Conservation (phyloP, 2,113 vertebrate species). For the Neopipo cinnamomea region DNA sequence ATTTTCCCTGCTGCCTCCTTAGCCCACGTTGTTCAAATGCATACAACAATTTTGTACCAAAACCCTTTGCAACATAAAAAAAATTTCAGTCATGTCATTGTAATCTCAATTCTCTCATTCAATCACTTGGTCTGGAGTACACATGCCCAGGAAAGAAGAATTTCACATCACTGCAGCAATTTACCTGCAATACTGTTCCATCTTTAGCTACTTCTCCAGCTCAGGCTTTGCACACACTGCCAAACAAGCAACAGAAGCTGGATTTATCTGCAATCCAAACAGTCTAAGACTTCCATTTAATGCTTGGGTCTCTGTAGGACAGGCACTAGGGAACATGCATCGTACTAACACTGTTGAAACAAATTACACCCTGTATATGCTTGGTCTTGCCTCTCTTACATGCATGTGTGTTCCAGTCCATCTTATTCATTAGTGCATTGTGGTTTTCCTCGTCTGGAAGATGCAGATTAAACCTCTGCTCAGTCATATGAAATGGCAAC, state of each 20-base stretch:
- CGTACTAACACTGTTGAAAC: background rate
- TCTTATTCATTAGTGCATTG: background rate
- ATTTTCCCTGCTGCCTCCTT: background rate
- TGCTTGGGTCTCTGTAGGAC: accelerated
- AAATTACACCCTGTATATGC: background rate
- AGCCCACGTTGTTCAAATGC: background rate
- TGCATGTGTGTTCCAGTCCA: background rate
- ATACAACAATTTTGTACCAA: background rate
- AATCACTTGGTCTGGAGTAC: background rate
- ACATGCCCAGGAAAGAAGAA: background rate
- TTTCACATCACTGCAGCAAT: background rate
- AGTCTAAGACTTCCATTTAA: background rate
- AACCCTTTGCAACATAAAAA: background rate
- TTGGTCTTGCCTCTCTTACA: background rate
- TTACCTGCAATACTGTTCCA: background rate
- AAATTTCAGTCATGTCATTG: background rate
- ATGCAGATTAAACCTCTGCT: background rate
- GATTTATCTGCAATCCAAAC: background rate
- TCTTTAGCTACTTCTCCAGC: background rate
- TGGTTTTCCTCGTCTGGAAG: background rate
- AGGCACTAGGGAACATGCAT: background rate
- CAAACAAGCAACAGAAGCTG: background rate
- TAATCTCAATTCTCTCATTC: background rate
- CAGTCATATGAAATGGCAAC: background rate
- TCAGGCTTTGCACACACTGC: background rate